These are phyloP conservation scores for Coccyzus lansbergi DNA, from an alignment of 2,797 vertebrate genomes.

Conservation along the genomic window DNA sequence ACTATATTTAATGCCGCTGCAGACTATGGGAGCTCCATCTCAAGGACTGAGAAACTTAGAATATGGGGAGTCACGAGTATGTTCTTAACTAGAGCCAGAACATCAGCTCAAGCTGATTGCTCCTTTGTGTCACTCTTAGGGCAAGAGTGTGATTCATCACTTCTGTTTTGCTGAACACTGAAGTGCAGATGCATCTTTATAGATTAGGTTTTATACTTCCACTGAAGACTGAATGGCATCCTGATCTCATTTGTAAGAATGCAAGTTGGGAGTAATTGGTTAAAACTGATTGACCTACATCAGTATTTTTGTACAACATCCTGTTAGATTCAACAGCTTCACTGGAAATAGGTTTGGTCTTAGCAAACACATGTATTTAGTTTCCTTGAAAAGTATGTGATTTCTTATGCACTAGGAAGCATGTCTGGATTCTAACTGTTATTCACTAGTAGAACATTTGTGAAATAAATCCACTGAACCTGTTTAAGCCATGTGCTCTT, in stretches of 20 bases:
- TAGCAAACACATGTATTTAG: neutral
- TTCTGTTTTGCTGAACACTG: neutral
- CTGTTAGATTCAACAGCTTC: neutral
- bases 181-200: constrained; percentile 7
- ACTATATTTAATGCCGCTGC: neutral
- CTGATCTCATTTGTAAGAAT: constrained; percentile 10
- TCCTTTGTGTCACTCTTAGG: constrained; percentile 44
- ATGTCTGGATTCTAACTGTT: neutral
- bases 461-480: neutral
- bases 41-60: neutral
- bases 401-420: neutral
- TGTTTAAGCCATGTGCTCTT: neutral
- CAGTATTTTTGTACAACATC: neutral
- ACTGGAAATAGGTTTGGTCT: neutral
- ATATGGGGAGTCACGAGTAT: neutral
- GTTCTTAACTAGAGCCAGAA: constrained; percentile 17
- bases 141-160: constrained; percentile 47
- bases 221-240: neutral
- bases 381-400: neutral
- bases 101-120: constrained; percentile 40
- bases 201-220: neutral
- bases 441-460: neutral
- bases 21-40: neutral
- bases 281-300: neutral
- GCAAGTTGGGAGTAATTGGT: neutral